These are phyloP conservation scores for Brachystomella parvula DNA, from an alignment of 1,140 invertebrate species.

Conservation along the genomic window DNA sequence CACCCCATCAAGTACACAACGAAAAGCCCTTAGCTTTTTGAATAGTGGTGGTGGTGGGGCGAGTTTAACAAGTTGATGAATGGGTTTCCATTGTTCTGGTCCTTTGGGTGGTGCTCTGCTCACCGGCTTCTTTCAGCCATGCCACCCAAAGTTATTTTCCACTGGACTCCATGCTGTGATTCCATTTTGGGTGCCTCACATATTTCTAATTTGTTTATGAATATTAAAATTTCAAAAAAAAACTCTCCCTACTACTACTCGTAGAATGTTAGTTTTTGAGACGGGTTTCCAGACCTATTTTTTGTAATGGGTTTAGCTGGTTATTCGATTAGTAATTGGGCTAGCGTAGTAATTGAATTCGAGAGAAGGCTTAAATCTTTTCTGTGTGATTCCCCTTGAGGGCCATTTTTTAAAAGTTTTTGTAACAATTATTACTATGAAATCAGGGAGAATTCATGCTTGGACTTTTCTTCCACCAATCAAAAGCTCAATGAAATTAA, in stretches of 20 bases:
- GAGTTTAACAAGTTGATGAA: constrained; percentile 7
- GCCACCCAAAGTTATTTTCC: too few relatives aligned
- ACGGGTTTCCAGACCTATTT: not conserved
- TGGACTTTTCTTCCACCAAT: too few relatives aligned
- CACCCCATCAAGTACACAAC: too few relatives aligned
- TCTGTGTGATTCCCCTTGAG: not conserved
- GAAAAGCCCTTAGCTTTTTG: too few relatives aligned
- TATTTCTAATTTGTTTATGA: not conserved
- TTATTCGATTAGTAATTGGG: not conserved
- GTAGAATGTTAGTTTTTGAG: not conserved
- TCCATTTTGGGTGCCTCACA: too few relatives aligned
- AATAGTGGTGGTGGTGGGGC: too few relatives aligned
- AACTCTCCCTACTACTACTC: not conserved
- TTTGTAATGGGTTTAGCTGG: not conserved
- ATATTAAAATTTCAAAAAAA: not conserved
- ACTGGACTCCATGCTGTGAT: too few relatives aligned
- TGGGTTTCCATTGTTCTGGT: not conserved
- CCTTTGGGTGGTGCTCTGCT: not conserved
- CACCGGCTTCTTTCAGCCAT: too few relatives aligned
- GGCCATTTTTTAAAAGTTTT: not conserved
- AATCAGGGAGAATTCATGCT: too few relatives aligned
- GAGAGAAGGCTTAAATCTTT: not conserved
- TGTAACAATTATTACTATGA: too few relatives aligned
- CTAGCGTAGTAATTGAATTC: constrained; percentile 1
- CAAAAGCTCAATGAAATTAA: too few relatives aligned